Evolutionary conservation across 2,888 invertebrate genomes (phyloP), one percentile per base, ranked within the genome.

Genomic region (Drosophila mercatorum): DNA sequence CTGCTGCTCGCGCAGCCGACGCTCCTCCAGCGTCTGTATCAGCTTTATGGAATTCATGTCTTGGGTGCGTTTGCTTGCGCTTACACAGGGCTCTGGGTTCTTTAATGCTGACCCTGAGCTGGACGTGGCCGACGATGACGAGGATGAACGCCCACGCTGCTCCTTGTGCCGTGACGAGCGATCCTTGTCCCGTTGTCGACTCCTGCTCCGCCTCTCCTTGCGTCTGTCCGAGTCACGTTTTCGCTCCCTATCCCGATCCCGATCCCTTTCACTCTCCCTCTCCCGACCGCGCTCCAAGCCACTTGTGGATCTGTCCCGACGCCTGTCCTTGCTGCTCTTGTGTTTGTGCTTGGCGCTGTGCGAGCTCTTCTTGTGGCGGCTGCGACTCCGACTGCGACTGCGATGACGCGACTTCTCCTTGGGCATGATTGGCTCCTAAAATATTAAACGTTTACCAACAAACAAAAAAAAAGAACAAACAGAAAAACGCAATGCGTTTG

Each of bases 21-120:
- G 96, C 0, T 95, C 95, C 88, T 97, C 96, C 17, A 98, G 92
- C 80, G 95, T 94, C 90, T 96, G 94, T 74, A 97, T 90, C 31
- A 97, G 90, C 86, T 95, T 95, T 0, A 96, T 75, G 0, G 89
- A 74, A 7, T 7, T 79, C 55, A 68, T 73, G 22, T 73, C 71
- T 6, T 79, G 14, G 38, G 65, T 62, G n/a, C 68, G 68, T n/a
- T 22, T 34, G 7, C 5, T 28, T 28, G 2, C 6, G 6, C 6
- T 7, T 34, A 2, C 31, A 34, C 7, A 26, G 2, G 8, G 43
- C 40, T 10, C 47, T 22, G 22, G 22, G 22, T 22, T 22, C 5
- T 14, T 55, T 1, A 68, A 72, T 1, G 44, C 17, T 11, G 43
- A 44, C 10, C 22, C 22, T 22, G 44, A 44, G 1, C 63, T 49